Percentiles rank a stretch among this genome's conserved stretches.
Conservation (phyloP, 1,140 invertebrate species). For the Conopomorpha cramerella region DNA sequence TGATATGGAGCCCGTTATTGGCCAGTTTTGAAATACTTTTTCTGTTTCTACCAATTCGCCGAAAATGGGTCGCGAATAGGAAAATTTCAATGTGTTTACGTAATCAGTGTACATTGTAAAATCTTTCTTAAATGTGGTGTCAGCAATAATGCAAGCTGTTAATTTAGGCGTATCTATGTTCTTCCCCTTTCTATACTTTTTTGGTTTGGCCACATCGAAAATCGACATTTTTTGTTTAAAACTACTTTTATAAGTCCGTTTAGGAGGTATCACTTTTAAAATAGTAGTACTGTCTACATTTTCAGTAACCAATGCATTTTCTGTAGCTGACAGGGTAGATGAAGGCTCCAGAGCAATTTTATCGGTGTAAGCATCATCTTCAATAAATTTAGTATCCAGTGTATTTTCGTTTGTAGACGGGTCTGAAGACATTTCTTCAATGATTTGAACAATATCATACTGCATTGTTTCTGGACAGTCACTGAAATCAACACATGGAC, state of each 20-base stretch:
- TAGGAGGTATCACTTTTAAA: slow-evolving; percentile 1
- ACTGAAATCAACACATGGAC: too few relatives aligned
- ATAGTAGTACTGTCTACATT: too few relatives aligned
- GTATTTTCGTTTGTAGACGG: too few relatives aligned
- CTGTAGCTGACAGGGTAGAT: too few relatives aligned
- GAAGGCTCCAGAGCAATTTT: too few relatives aligned
- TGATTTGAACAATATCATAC: too few relatives aligned
- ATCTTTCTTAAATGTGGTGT: slow-evolving; percentile 26
- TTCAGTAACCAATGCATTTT: too few relatives aligned
- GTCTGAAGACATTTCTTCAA: slow-evolving; percentile 8
- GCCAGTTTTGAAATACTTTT: slow-evolving; percentile 25
- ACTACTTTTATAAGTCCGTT: slow-evolving; percentile 9
- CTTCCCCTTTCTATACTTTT: slow-evolving; percentile 42
- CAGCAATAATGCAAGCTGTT: slow-evolving; percentile 11
- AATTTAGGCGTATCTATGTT: slow-evolving; percentile 41
- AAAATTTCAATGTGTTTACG: slow-evolving; percentile 37
- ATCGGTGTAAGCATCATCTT: too few relatives aligned
- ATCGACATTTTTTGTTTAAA: slow-evolving; percentile 28
- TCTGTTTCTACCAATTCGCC: slow-evolving; percentile 28
- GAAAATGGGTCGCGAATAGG: slow-evolving; percentile 30
- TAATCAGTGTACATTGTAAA: slow-evolving; percentile 30
- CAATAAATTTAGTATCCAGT: too few relatives aligned
- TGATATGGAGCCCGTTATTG: slow-evolving; percentile 13
- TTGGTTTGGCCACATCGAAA: slow-evolving; percentile 12
- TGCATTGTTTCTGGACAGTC: too few relatives aligned